Evolutionary conservation across 2,888 invertebrate species (phyloP).

Genomic region (Synergus gifuensis): DNA sequence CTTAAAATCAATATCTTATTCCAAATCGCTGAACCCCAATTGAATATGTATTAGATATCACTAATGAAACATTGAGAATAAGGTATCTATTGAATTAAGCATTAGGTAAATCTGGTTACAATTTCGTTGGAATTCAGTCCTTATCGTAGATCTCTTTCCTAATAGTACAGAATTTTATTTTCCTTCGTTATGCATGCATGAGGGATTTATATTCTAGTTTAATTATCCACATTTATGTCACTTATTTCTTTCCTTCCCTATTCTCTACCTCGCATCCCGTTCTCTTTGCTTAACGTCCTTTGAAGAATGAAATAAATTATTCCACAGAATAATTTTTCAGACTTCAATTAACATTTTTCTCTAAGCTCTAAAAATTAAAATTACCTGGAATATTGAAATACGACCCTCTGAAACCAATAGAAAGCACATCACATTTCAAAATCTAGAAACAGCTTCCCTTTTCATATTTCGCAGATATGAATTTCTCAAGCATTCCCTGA

Average conservation of each 20-base stretch:
- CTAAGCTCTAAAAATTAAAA: too few species aligned
- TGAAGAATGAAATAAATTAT: slow-evolving; percentile 15
- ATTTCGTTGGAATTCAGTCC: slow-evolving; percentile 22
- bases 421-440: background rate
- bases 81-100: slow-evolving; percentile 32
- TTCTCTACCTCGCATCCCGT: slow-evolving; percentile 7
- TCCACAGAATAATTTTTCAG: background rate
- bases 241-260: slow-evolving; percentile 17
- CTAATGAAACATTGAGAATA: slow-evolving; percentile 21
- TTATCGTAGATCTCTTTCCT: slow-evolving; percentile 31
- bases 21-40: background rate
- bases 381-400: too few species aligned
- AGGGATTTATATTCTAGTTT: slow-evolving; percentile 40
- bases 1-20: background rate
- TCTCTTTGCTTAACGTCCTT: slow-evolving; percentile 14
- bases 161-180: slow-evolving; percentile 33
- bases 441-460: background rate
- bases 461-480: background rate
- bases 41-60: slow-evolving; percentile 34
- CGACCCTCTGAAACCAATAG: too few species aligned
- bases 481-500: background rate
- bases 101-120: slow-evolving; percentile 32
- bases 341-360: too few species aligned
- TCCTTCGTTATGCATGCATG: slow-evolving; percentile 38
- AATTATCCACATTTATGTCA: slow-evolving; percentile 36